Percentiles rank a stretch among this genome's conserved stretches.
phyloP scores from a whole-genome alignment of 2,797 vertebrate species.

The Pipistrellus pygmaeus region DNA sequence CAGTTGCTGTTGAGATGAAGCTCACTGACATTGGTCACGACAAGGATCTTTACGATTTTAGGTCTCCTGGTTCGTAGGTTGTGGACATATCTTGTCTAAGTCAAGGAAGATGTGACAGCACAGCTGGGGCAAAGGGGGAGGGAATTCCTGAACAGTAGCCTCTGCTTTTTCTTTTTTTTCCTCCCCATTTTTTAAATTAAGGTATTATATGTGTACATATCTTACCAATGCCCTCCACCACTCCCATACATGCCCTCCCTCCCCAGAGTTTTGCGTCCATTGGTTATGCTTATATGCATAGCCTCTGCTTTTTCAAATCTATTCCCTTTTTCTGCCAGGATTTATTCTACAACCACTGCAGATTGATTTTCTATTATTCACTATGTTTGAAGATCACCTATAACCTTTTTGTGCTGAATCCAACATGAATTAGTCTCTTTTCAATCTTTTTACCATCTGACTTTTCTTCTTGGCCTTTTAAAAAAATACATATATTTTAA shows the following conservation, averaged over 20 bases:
- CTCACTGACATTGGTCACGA: not conserved
- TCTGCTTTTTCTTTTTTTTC: too few species aligned
- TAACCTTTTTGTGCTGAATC: not conserved
- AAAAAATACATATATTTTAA: not conserved
- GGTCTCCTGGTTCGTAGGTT: not conserved
- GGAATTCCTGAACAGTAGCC: not conserved
- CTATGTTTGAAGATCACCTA: not conserved
- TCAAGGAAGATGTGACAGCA: not conserved
- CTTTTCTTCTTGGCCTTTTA: not conserved
- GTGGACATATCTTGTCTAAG: not conserved
- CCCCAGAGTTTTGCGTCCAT: too few species aligned
- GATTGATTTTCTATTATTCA: not conserved
- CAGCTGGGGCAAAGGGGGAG: not conserved
- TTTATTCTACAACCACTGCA: not conserved
- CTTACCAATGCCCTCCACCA: too few species aligned
- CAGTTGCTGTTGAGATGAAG: not conserved
- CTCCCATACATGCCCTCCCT: too few species aligned
- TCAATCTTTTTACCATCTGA: not conserved
- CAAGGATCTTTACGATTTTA: not conserved
- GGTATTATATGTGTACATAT: too few species aligned
- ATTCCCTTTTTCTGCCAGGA: not conserved
- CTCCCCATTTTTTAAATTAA: too few species aligned
- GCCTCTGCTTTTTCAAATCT: not conserved
- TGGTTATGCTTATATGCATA: not conserved
- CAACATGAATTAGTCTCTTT: not conserved